Evolutionary conservation across 1,140 invertebrate genomes (phyloP).

Genomic region (Adelges cooleyi): DNA sequence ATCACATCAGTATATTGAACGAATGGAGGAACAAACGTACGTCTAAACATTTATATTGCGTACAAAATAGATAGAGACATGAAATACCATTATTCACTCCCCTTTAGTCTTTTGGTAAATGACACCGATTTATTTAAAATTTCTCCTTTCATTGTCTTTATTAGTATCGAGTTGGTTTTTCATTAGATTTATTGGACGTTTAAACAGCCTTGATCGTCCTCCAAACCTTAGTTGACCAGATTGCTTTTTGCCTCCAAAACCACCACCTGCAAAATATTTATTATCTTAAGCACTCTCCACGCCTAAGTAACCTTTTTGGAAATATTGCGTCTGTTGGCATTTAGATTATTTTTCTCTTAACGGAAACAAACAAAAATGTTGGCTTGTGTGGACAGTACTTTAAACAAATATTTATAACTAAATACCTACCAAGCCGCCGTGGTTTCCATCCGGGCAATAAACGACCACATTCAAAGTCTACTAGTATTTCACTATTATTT

Average conservation of each 20-base stretch:
- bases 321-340: no score
- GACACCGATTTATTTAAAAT: no score
- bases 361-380: background rate
- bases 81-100: no score
- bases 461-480: constrained; percentile 46
- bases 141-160: no score
- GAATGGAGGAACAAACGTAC: no score
- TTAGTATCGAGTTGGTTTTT: background rate
- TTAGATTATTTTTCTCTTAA: background rate
- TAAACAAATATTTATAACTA: background rate
- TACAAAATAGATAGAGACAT: no score
- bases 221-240: constrained; percentile 82
- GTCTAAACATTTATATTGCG: no score
- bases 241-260: constrained; percentile 75
- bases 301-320: no score
- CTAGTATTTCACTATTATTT: constrained; percentile 47
- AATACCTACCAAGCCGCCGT: constrained; percentile 56
- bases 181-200: constrained; percentile 43
- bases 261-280: constrained; percentile 48
- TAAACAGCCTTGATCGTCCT: constrained; percentile 60
- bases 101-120: no score
- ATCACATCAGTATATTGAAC: no score
- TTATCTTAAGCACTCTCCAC: no score
- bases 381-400: background rate
- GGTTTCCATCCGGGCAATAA: constrained; percentile 68